Base-by-base conservation (phyloP, 1,140 invertebrate genomes). In the Drosophila santomea region DNA sequence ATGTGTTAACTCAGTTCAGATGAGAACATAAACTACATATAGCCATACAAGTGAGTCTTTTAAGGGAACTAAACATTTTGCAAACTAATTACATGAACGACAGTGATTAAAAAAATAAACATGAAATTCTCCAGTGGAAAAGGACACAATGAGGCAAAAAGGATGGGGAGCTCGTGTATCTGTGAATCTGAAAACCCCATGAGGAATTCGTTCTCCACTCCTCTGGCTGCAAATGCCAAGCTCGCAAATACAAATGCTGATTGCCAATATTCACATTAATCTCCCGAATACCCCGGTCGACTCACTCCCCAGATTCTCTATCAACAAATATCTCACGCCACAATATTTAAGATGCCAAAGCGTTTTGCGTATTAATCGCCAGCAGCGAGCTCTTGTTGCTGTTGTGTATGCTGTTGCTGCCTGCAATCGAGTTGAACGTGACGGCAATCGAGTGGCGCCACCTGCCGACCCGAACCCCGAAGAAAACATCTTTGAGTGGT, bases 321-420 rank as follows among this genome's bases (percentile, higher is more conserved):
- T 73, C 48, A 74, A 72, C 56, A 66, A 57, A 61, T 67, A 73
- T 55, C 77, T 74, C 83, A 86, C 83, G 83, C 83, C 83, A 86
- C 79, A 86, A 86, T 86, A 83, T 86, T 86, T 86, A 88, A 86
- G 83, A 86, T 86, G 83, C 83, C 83, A 86, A 86, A 86, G 79
- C 75, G 83, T 86, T 86, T 86, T 86, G 83, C 84, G 83, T 86
- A 86, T 86, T 86, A 88, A 86, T 80, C 83, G 83, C 77, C 63
- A 74, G 69, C 32, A 36, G 32, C 10, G 50, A 45, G 43, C 43
- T 17, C 6, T 32, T 51, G 48, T 51, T 51, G 48, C 28, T 51
- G 48, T 51, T 51, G 48, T 28, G n/a, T 60, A 41, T 28, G 62
- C 23, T 44, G 63, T 38, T 28, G 44, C 28, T 48, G 54, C 25